Evolutionary conservation across 1,140 invertebrate genomes (phyloP), one percentile per base, ranked within the genome.

Genomic region (Hypothenemus hampei): DNA sequence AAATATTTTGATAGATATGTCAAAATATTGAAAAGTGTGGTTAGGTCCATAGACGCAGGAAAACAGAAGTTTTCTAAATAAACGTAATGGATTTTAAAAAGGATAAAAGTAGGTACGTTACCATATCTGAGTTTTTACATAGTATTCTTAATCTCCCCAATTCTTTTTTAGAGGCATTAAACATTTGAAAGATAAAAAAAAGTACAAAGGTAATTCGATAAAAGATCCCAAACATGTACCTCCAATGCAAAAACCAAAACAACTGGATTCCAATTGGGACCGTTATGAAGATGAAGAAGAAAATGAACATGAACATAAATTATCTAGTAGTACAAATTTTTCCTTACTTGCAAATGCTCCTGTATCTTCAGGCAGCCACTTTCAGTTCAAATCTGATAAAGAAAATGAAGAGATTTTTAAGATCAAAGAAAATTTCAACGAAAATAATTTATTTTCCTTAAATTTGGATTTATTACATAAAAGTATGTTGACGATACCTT

Each of bases 221-320:
- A 48, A 55, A 31, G 53, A 43, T 21, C 19, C 44, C 5, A 41
- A 39, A 36, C 40, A 57, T 45, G 45, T 56, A 11, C 58, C 51
- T 8, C 22, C 48, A 11, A 62, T 62, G 54, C 10, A 21, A 6
- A 29, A 35, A 23, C 37, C 43, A 4, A 44, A 48, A 13, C 48
- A 55, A n/a, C 54, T 64, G 22, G 56, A 48, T 23, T 60, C 62
- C 10, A 67, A 67, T 36, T 67, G 63, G 63, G 45, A 64, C 40
- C 47, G 63, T 19, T 67, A 67, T 48, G 62, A 64, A 44, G 36
- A 52, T 22, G 43, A 52, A 20, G 51, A 50, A 21, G 23, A 24
- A n/a, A 40, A 37, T 23, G 41, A 54, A 19, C 2, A 21, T 20
- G 49, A 48, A 45, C 13, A 24, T 18, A 49, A 10, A 19, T 31